These are phyloP conservation scores for Anthoscopus minutus DNA, from an alignment of 2,113 vertebrate genomes.

Conservation along the genomic window DNA sequence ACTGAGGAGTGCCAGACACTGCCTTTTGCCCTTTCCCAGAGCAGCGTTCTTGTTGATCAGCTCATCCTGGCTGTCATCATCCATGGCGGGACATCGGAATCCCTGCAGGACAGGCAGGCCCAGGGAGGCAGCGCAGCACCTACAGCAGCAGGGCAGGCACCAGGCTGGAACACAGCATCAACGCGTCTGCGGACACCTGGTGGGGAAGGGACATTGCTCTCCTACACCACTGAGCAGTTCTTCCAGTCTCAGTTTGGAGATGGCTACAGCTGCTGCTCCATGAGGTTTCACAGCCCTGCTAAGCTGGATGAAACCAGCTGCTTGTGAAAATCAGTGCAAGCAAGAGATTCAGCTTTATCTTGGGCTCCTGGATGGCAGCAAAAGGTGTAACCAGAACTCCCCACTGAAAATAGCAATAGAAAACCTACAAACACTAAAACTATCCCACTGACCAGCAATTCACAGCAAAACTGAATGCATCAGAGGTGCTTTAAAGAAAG, in stretches of 20 bases:
- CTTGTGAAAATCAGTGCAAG: neutral
- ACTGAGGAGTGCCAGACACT: slow-evolving; percentile 62
- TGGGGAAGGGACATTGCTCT: accelerated
- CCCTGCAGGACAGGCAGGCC: slow-evolving; percentile 8
- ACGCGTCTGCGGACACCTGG: accelerated
- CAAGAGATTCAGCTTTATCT: neutral
- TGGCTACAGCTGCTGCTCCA: accelerated
- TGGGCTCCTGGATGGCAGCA: neutral
- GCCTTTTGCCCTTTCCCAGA: slow-evolving; percentile 68
- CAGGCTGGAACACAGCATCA: accelerated
- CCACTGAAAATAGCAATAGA: neutral
- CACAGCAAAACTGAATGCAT: neutral
- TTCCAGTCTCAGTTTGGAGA: neutral
- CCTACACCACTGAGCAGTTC: accelerated
- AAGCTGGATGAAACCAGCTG: neutral
- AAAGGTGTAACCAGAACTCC: neutral
- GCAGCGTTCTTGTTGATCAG: slow-evolving; percentile 75
- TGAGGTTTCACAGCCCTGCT: neutral
- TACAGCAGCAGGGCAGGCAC: neutral
- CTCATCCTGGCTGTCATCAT: slow-evolving; percentile 90
- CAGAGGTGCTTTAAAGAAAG: neutral
- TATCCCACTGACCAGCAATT: neutral
- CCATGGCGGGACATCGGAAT: slow-evolving; percentile 84
- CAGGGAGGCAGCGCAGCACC: neutral
- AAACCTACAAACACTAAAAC: neutral